phyloP scores from a whole-genome alignment of 2,888 invertebrate species.

The Rhabditoides inermis region DNA sequence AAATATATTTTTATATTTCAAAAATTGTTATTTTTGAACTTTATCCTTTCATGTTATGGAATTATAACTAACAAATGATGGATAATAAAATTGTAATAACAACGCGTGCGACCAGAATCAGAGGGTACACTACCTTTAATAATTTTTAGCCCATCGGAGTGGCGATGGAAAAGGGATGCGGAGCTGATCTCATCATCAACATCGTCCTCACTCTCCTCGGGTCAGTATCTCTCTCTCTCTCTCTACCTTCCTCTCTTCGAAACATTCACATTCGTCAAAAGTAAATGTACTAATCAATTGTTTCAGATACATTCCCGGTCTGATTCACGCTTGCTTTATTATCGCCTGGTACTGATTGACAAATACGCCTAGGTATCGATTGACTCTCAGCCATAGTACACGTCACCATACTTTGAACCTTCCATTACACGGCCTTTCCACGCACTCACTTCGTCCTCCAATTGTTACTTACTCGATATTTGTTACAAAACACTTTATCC shows the following conservation, averaged over 20 bases:
- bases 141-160: conserved; percentile 36
- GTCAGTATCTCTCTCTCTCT: conserved; percentile 2
- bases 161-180: conserved; percentile 36
- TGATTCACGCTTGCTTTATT: conserved; percentile 24
- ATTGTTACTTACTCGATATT: too few relatives aligned
- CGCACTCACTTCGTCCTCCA: too few relatives aligned
- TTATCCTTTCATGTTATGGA: too few relatives aligned
- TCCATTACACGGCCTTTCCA: too few relatives aligned
- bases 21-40: too few relatives aligned
- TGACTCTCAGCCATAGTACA: too few relatives aligned
- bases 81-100: conserved; percentile 1
- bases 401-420: too few relatives aligned
- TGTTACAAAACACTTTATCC: too few relatives aligned
- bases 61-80: too few relatives aligned
- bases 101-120: neutral
- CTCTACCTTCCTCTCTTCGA: neutral
- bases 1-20: too few relatives aligned
- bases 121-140: neutral
- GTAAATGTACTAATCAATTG: neutral
- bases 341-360: conserved; percentile 18
- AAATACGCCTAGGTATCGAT: too few relatives aligned
- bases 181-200: conserved; percentile 22
- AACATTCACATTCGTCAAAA: neutral
- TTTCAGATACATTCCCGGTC: conserved; percentile 10
- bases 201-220: conserved; percentile 22